Conservation (phyloP, 2,797 vertebrate genomes). For the Rhinoraja longicauda region DNA sequence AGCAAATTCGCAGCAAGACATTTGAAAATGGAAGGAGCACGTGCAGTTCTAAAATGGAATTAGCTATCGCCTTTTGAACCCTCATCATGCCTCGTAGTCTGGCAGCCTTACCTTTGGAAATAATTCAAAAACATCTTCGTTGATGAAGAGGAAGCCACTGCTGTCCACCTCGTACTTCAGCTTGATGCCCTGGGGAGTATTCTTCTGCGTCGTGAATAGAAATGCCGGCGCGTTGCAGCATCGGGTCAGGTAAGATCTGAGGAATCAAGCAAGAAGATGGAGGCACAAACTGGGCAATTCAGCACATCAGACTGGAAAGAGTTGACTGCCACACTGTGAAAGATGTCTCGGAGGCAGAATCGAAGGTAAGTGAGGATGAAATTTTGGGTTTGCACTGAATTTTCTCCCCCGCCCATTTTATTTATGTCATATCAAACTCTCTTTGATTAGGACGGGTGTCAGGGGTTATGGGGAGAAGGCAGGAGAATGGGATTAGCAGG, state of each 20-base stretch:
- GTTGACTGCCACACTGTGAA: background rate
- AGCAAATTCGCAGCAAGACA: background rate
- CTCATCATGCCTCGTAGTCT: background rate
- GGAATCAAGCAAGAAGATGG: conserved; percentile 29
- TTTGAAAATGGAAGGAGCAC: background rate
- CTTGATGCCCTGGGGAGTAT: conserved; percentile 86
- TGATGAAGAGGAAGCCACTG: conserved; percentile 84
- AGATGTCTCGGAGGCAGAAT: background rate
- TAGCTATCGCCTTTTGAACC: background rate
- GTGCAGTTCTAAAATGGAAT: background rate
- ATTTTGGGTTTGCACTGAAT: background rate
- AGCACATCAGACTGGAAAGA: background rate
- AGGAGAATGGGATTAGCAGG: too few species aligned
- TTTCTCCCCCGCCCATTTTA: too few species aligned
- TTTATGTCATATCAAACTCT: too few species aligned
- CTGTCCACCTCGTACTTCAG: conserved; percentile 94
- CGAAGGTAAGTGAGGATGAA: background rate
- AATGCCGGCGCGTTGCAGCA: conserved; percentile 95
- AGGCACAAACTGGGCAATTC: background rate
- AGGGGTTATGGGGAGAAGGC: too few species aligned
- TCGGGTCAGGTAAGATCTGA: conserved; percentile 77
- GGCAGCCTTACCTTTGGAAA: conserved; percentile 79
- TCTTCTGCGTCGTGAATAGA: conserved; percentile 94
- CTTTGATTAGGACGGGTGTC: too few species aligned
- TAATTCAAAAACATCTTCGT: conserved; percentile 88